Conservation (phyloP, 2,797 vertebrate genomes). For the Pelobates cultripes region DNA sequence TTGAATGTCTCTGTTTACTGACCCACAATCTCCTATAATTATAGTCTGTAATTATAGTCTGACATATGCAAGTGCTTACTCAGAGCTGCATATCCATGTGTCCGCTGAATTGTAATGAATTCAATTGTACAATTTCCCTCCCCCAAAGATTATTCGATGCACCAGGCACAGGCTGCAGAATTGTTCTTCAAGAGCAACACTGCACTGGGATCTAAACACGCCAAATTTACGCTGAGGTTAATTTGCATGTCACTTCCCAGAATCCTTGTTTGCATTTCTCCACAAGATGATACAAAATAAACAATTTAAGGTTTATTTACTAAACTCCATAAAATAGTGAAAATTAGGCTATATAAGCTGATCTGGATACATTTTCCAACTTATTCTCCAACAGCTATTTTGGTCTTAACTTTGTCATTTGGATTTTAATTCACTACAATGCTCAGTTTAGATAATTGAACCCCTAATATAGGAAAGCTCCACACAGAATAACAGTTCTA, state of each 20-base stretch:
- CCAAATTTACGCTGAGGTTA: neutral
- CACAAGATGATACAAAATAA: neutral
- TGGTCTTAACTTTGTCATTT: no score
- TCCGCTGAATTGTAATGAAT: conserved; percentile 19
- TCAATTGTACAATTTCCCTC: neutral
- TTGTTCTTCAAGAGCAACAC: neutral
- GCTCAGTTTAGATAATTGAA: no score
- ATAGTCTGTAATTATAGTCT: conserved; percentile 43
- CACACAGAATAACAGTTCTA: no score
- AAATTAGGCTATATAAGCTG: no score
- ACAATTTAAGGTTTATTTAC: no score
- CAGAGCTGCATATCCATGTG: conserved; percentile 12
- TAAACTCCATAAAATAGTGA: no score
- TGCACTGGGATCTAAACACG: neutral
- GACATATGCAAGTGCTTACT: conserved; percentile 33
- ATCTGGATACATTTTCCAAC: no score
- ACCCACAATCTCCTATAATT: conserved; percentile 34
- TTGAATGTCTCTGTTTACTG: conserved; percentile 14
- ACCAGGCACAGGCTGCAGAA: neutral
- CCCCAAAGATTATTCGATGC: neutral
- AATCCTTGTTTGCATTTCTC: neutral
- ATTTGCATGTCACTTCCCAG: neutral
- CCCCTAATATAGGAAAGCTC: no score
- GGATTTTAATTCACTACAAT: no score
- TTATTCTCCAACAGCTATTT: no score